Base-by-base conservation (phyloP, 2,797 vertebrate species). In the Enoplosus armatus region DNA sequence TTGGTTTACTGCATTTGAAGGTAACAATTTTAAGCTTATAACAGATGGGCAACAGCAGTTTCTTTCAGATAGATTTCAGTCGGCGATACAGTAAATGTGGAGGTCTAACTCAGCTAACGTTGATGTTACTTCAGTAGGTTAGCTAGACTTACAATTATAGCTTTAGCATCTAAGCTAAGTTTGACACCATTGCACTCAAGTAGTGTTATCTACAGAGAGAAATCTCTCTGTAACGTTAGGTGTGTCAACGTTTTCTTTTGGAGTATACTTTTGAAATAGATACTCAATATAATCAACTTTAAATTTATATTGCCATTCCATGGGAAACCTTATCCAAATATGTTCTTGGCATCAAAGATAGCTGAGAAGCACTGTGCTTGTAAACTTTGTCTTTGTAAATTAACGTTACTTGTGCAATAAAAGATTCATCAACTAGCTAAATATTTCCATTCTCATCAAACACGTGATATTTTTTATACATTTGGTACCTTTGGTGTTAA, bases 11-110 rank as follows among this genome's bases (percentile, higher is more conserved):
- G 10, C 6, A 59, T 54, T 24, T 56, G 5, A 63, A 89, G 80
- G 80, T 89, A 79, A 81, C 2, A 72, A 18, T 29, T 35, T 15
- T 24, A 8, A 27, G 10, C 15, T 24, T 1, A 8, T 69, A 10
- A 43, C 3, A 39, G 0, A 3, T 29, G 26, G 18, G 3, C 3
- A 27, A 20, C 5, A 22, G 22, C 5, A 26, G 22, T 33, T 75
- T 62, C 6, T 29, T n/a, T 51, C 4, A 51, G 12, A 55, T 3
- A 33, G 8, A 29, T 56, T 58, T 29, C 27, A 64, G n/a, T 54
- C 20, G 26, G 8, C 7, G 12, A n/a, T 22, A 27, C n/a, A 4
- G 6, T 43, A 33, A 4, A 35, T 53, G 6, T 59, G 24, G 6
- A 45, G 4, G 6, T 31, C 3, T 41, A 33, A 26, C 7, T 5